Conservation (phyloP, 1,140 invertebrate genomes). For the Drosophila ohnishii region DNA sequence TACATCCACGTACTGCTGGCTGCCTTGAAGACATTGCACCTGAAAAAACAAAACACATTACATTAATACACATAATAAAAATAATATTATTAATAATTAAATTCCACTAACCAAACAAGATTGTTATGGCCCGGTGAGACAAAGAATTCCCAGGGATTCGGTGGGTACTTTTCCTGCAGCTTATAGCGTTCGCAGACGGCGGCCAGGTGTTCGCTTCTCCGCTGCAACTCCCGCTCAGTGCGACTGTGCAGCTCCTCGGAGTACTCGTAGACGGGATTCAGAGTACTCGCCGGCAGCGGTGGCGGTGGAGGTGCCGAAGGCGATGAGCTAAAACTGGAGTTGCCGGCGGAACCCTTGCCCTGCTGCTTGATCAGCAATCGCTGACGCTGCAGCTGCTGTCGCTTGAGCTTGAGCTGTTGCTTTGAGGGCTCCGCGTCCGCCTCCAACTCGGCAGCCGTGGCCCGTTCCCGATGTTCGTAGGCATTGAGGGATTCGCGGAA, state of each 20-base stretch:
- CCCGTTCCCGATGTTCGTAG: slow-evolving; percentile 68
- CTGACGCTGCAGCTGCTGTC: slow-evolving; percentile 59
- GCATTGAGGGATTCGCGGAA: slow-evolving; percentile 80
- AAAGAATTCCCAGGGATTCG: slow-evolving; percentile 90
- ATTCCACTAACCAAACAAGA: slow-evolving; percentile 85
- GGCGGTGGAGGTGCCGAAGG: slow-evolving; percentile 1
- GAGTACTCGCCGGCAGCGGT: slow-evolving; percentile 42
- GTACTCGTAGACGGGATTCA: slow-evolving; percentile 82
- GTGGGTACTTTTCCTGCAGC: slow-evolving; percentile 77
- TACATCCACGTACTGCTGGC: slow-evolving; percentile 92
- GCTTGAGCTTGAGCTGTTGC: slow-evolving; percentile 63
- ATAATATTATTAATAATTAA: not conserved
- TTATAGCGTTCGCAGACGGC: slow-evolving; percentile 69
- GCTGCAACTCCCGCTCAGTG: slow-evolving; percentile 67
- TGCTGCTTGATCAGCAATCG: slow-evolving; percentile 40
- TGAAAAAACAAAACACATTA: not conserved
- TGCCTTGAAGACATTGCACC: slow-evolving; percentile 91
- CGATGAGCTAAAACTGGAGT: slow-evolving; percentile 8
- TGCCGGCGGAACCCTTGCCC: slow-evolving; percentile 3
- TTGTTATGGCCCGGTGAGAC: slow-evolving; percentile 88
- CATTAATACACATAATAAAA: not conserved
- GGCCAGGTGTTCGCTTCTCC: slow-evolving; percentile 59
- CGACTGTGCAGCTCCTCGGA: slow-evolving; percentile 80
- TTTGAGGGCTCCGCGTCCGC: slow-evolving; percentile 54
- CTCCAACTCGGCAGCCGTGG: slow-evolving; percentile 45